Conservation (phyloP, 2,113 vertebrate genomes). For the Oryzias woworae region DNA sequence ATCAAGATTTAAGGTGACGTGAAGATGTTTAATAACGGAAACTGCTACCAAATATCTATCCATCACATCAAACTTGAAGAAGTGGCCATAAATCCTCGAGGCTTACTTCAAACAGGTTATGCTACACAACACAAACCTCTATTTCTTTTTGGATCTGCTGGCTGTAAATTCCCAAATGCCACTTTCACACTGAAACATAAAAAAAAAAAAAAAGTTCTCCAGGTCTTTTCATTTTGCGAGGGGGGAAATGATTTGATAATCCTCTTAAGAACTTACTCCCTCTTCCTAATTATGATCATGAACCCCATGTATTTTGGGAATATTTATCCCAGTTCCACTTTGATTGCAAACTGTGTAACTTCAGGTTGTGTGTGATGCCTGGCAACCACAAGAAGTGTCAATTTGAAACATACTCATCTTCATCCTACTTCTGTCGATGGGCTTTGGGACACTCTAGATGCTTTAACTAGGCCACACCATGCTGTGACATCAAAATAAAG, state of each 20-base stretch:
- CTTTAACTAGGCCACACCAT: conserved; percentile 35
- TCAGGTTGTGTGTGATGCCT: conserved; percentile 14
- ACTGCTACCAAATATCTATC: conserved; percentile 14
- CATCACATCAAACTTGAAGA: conserved; percentile 10
- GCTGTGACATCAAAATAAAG: conserved; percentile 16
- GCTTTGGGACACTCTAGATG: conserved; percentile 17
- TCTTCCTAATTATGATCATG: conserved; percentile 65
- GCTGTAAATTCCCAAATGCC: conserved; percentile 13
- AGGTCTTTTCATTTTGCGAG: conserved; percentile 41
- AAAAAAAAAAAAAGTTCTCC: conserved; percentile 20
- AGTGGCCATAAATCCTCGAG: conserved; percentile 19
- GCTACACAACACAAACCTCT: not conserved
- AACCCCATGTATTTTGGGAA: conserved; percentile 46
- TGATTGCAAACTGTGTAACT: conserved; percentile 43
- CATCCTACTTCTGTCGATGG: conserved; percentile 7
- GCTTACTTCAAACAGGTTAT: conserved; percentile 14
- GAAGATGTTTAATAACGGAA: not conserved
- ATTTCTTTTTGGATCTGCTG: conserved; percentile 20
- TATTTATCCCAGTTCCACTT: conserved; percentile 43
- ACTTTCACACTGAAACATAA: not conserved
- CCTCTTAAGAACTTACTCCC: conserved; percentile 47
- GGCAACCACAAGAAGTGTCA: not conserved
- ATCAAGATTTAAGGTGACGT: not conserved
- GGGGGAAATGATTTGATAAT: conserved; percentile 50
- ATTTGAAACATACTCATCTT: conserved; percentile 6